phyloP scores from a whole-genome alignment of 2,888 invertebrate genomes.

The Panopea generosa region DNA sequence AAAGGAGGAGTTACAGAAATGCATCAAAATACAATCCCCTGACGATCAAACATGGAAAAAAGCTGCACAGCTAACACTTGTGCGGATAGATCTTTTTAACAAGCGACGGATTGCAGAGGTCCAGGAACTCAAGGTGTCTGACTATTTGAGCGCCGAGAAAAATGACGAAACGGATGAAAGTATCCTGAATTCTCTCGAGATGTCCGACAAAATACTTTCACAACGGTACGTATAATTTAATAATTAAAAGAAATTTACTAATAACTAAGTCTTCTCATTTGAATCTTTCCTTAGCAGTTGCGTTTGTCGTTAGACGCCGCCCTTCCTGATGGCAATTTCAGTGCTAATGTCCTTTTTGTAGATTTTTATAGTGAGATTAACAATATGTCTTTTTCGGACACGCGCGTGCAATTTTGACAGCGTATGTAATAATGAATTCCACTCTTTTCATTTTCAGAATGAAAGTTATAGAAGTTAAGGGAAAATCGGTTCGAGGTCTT shows the following conservation, averaged over 20 bases:
- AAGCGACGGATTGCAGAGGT: slow-evolving; percentile 26
- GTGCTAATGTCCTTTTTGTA: too few relatives aligned
- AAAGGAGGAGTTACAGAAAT: not conserved
- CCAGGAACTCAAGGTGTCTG: slow-evolving; percentile 18
- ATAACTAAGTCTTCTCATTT: too few relatives aligned
- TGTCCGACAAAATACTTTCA: slow-evolving; percentile 19
- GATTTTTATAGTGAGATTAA: too few relatives aligned
- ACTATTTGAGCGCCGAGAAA: not conserved
- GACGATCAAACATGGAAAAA: not conserved
- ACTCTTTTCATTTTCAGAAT: slow-evolving; percentile 11
- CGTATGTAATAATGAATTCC: not conserved
- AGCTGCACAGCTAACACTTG: not conserved
- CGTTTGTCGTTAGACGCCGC: too few relatives aligned
- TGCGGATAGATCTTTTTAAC: slow-evolving; percentile 25
- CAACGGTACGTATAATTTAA: slow-evolving; percentile 12
- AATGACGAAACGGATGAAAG: slow-evolving; percentile 13
- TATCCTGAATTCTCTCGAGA: slow-evolving; percentile 19
- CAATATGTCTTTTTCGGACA: too few relatives aligned
- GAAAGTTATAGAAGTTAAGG: slow-evolving; percentile 22
- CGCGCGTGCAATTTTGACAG: too few relatives aligned
- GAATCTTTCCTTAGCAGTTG: too few relatives aligned
- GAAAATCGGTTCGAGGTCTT: slow-evolving; percentile 20
- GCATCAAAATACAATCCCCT: not conserved
- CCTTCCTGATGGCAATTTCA: too few relatives aligned
- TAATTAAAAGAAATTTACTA: too few relatives aligned